Conservation (phyloP, 1,140 invertebrate genomes). For the Drosophila simulans region DNA sequence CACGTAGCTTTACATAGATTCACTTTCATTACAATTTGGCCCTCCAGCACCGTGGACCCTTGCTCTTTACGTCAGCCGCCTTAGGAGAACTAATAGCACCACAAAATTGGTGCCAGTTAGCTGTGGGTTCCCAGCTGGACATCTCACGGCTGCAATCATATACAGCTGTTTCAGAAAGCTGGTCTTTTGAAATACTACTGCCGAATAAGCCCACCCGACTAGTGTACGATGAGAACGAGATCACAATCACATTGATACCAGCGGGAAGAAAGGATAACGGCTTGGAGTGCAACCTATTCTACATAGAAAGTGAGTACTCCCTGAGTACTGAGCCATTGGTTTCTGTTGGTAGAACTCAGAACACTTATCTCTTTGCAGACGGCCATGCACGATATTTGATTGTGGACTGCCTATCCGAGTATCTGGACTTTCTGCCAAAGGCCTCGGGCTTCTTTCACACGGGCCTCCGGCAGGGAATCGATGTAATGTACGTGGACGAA, state of each 20-base stretch:
- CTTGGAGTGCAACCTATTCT: constrained; percentile 13
- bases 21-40: background rate
- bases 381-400: constrained; percentile 29
- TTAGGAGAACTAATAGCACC: constrained; percentile 33
- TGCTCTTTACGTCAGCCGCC: constrained; percentile 54
- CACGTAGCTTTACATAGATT: no score
- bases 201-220: constrained; percentile 22
- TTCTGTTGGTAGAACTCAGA: background rate
- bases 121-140: constrained; percentile 45
- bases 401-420: constrained; percentile 32
- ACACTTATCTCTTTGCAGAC: constrained; percentile 16
- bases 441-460: constrained; percentile 19
- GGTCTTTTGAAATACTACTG: background rate
- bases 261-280: constrained; percentile 4
- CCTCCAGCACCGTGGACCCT: constrained; percentile 45
- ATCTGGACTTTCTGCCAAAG: constrained; percentile 59
- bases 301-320: constrained; percentile 48
- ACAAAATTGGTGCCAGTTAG: constrained; percentile 21
- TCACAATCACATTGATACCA: constrained; percentile 44
- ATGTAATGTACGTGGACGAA: constrained; percentile 61
- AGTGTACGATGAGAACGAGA: background rate
- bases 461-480: constrained; percentile 38
- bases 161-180: background rate
- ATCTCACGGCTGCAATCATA: constrained; percentile 1
- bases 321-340: background rate